Evolutionary conservation across 2,113 vertebrate genomes (phyloP).

Genomic region (Bos taurus): ARS-UCD2.0 NC_037334.1:85407501-85408000

Average conservation of each 20-base stretch:
- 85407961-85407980: neutral
- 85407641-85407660: no score
- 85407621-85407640: no score
- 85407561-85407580: neutral
- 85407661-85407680: no score
- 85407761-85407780: neutral
- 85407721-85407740: neutral
- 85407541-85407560: neutral
- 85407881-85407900: neutral
- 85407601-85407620: no score
- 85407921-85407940: neutral
- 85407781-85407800: neutral
- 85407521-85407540: neutral
- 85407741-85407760: neutral
- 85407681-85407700: no score
- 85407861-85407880: neutral
- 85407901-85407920: neutral
- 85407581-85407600: neutral
- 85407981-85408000: neutral
- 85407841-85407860: neutral
- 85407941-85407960: neutral
- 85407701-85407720: no score
- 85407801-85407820: neutral
- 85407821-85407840: neutral
- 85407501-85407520: neutral